Base-by-base conservation (phyloP, 2,888 invertebrate genomes). In the Luperina testacea region DNA sequence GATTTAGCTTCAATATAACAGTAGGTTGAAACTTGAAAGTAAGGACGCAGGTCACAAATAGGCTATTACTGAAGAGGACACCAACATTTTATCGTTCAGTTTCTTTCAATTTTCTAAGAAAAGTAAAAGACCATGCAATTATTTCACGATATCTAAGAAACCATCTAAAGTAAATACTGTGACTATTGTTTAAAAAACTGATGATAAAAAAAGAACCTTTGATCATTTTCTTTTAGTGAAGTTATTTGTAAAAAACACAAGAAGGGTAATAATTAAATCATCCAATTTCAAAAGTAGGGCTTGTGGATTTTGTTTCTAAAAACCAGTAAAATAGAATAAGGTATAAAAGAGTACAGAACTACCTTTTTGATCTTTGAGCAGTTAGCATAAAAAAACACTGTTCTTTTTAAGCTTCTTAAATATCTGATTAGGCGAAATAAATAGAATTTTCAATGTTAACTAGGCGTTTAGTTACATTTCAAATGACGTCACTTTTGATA, bases 241-340 rank as follows among this genome's bases (percentile, higher is more conserved):
- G 61, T 32, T 82, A 80, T 85, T 88, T 76, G 45, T 77, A 70
- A 85, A 88, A 53, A 38, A 38, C 38, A 38, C 38, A 38, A 48
- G 85, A 85, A 75, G 68, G 82, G n/a, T 78, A 82, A 72, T 86
- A 87, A 89, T 89, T 83, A 87, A 83, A 81, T 88, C 83, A 87
- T 45, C 74, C 76, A 75, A 83, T 88, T 81, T 88, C 84, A 88
- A 87, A 89, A 80, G 42, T 51, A 70, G n/a, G 63, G 38, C 57
- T 68, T 70, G 80, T 81, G 73, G 76, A 70, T 13, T 74, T 80
- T 80, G 68, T 72, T 61, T 15, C 13, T 80, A 80, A 86, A 89
- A 81, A 84, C 72, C 82, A 72, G 83, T 87, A 79, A 82, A 78
- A 77, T 67, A 45, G 83, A 89, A 88, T 89, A 83, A 80, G 73